Evolutionary conservation across 1,140 invertebrate genomes (phyloP).

Genomic region (Diploscapter pachys): DNA sequence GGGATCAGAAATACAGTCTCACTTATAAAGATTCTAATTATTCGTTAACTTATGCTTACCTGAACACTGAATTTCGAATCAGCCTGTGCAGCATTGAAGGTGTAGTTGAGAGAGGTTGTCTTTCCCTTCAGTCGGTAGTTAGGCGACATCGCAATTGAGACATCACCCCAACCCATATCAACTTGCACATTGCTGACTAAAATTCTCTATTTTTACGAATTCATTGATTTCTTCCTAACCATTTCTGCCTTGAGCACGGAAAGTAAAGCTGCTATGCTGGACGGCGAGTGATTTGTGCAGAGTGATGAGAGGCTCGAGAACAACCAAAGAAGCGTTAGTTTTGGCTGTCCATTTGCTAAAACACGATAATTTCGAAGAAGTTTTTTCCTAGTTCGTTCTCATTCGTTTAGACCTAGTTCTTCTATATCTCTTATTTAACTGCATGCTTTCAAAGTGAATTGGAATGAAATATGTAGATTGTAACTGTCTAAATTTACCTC

Average conservation of each 20-base stretch:
- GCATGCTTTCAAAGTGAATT: no score
- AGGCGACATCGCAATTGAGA: constrained; percentile 10
- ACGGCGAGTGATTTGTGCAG: constrained; percentile 7
- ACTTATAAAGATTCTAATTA: no score
- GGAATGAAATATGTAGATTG: not conserved
- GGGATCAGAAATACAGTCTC: no score
- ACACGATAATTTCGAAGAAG: not conserved
- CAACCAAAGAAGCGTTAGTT: not conserved
- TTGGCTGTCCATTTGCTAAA: constrained; percentile 11
- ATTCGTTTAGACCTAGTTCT: no score
- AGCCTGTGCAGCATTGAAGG: constrained; percentile 2
- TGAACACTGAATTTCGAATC: constrained; percentile 7
- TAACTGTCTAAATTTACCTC: not conserved
- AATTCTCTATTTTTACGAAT: not conserved
- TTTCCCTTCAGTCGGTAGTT: constrained; percentile 15
- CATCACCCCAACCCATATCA: constrained; percentile 10
- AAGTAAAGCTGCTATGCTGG: not conserved
- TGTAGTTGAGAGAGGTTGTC: constrained; percentile 13
- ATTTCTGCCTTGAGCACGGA: no score
- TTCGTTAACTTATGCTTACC: not conserved
- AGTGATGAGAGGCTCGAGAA: constrained; percentile 20
- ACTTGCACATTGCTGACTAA: not conserved
- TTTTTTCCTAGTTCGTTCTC: no score
- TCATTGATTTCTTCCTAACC: no score
- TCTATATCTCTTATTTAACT: no score